These are phyloP conservation scores for Myiothlypis chrysogaster DNA, from an alignment of 2,797 vertebrate genomes.

Conservation along the genomic window DNA sequence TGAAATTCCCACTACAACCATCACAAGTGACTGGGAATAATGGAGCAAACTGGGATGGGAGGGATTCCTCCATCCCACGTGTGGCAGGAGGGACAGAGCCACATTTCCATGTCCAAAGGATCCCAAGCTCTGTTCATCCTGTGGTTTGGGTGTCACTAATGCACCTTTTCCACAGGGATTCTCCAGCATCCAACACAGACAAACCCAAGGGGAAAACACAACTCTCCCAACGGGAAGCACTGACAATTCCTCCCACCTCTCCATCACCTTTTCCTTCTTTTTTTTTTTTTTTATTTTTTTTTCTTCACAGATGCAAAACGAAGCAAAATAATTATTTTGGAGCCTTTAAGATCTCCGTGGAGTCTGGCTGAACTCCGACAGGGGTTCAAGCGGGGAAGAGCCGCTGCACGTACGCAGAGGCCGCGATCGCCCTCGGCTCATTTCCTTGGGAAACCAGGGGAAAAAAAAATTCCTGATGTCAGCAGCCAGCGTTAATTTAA, in stretches of 20 bases:
- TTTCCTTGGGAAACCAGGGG: slow-evolving; percentile 29
- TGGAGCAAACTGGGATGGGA: rapidly evolving
- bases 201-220: rapidly evolving
- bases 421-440: not conserved
- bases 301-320: rapidly evolving
- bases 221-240: rapidly evolving
- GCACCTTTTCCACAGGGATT: not conserved
- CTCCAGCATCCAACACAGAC: rapidly evolving
- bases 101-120: rapidly evolving
- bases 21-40: rapidly evolving
- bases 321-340: not conserved
- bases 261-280: not conserved
- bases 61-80: rapidly evolving
- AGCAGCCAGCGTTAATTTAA: slow-evolving; percentile 39
- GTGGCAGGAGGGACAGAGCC: rapidly evolving
- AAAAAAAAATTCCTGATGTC: not conserved
- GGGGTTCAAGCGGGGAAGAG: not conserved
- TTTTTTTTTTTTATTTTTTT: not conserved
- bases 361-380: not conserved
- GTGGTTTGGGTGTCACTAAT: rapidly evolving
- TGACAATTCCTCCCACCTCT: not conserved
- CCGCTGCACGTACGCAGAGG: not conserved
- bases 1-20: rapidly evolving
- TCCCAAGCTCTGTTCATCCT: not conserved
- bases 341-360: not conserved